Evolutionary conservation across 2,113 vertebrate species (phyloP), one percentile per base, ranked within the genome.

Genomic region (Carlito syrichta): DNA sequence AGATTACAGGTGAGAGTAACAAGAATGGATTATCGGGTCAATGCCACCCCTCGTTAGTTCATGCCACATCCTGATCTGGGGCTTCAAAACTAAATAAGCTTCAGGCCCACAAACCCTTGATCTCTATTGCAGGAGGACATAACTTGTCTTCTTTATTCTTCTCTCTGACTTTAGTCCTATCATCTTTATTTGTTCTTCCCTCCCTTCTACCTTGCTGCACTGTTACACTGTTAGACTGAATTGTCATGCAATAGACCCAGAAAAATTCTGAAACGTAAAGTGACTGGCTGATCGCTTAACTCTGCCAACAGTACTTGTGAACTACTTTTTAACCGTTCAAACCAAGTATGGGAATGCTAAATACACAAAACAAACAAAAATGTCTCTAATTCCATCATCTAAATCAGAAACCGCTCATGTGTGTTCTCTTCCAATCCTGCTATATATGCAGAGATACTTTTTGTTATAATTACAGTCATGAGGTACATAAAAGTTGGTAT

Each of bases 301-400:
- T 85, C 66, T 78, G n/a, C 71, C 71, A 71, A 93, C 6, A 69
- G 22, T 68, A 84, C 6, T 92, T 87, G 52, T 23, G 10, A 74
- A 86, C 92, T 94, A 54, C 45, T 86, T 92, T 87, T 82, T 76
- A 60, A 81, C 86, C 76, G 90, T 12, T 78, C 30, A 77, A 87
- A 73, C n/a, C 5, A 60, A 69, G 77, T 3, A 35, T 50, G 8
- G 86, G 52, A 88, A 54, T n/a, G 43, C 17, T 94, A 77, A 88
- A 76, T 93, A 48, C 13, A 88, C 32, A 52, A 94, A 77, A 58
- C 35, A 73, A 63, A 35, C 17, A 81, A 82, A 96, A 86, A 56
- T 32, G 56, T 48, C 45, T 95, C 43, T 58, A 91, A 83, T 58
- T 4, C 66, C n/a, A 40, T 81, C 45, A 45, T 27, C 25, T 95